phyloP scores from a whole-genome alignment of 2,113 vertebrate species.

The Polyodon spathula region DNA sequence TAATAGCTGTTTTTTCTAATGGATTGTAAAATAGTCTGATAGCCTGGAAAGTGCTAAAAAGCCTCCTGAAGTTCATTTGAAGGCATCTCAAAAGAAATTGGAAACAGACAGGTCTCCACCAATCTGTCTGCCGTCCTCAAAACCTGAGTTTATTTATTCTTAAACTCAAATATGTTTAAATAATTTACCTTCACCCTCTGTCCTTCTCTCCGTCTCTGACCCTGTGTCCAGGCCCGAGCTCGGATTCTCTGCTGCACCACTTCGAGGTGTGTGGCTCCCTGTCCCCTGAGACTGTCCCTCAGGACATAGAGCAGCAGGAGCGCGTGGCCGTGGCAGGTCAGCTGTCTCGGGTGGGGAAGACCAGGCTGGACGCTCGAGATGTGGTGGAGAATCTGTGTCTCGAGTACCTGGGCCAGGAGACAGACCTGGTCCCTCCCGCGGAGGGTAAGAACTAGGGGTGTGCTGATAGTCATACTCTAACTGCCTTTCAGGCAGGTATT shows the following conservation, averaged over 20 bases:
- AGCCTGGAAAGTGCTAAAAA: too few relatives aligned
- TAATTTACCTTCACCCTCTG: too few relatives aligned
- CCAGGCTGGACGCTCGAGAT: slow-evolving; percentile 14
- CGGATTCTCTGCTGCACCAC: neutral
- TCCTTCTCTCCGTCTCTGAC: too few relatives aligned
- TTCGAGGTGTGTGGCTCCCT: neutral
- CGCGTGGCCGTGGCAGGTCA: slow-evolving; percentile 13
- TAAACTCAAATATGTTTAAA: too few relatives aligned
- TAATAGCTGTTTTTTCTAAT: too few relatives aligned
- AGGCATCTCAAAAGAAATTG: too few relatives aligned
- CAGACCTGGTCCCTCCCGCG: slow-evolving; percentile 9
- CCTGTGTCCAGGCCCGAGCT: neutral
- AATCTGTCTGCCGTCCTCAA: too few relatives aligned
- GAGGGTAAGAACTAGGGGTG: slow-evolving; percentile 7
- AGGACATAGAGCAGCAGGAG: neutral
- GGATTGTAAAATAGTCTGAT: too few relatives aligned
- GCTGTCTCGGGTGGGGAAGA: neutral
- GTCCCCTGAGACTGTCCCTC: neutral
- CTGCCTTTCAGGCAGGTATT: too few relatives aligned
- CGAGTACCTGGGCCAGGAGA: slow-evolving; percentile 16
- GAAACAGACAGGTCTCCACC: too few relatives aligned
- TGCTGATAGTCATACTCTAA: neutral
- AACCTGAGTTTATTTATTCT: too few relatives aligned
- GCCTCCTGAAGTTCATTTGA: too few relatives aligned
- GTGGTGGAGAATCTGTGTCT: slow-evolving; percentile 1